Evolutionary conservation across 1,140 invertebrate genomes (phyloP), one percentile per base, ranked within the genome.

Genomic region (Drosophila elegans): DNA sequence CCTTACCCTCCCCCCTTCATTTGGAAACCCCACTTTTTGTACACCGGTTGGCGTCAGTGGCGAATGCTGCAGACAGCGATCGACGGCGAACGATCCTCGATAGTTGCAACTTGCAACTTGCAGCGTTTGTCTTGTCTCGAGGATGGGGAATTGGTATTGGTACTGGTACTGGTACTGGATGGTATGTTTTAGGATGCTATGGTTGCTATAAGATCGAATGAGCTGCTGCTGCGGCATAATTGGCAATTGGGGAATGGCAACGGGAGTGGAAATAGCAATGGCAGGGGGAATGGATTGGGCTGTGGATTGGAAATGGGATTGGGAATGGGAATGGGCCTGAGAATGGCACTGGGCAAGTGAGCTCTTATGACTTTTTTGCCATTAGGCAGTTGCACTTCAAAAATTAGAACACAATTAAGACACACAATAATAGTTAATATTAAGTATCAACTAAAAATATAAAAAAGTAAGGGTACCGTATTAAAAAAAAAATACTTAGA

Each of bases 21-120:
- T 12, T 10, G 13, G 7, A 45, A 45, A 25, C 29, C 13, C 34
- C 29, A 49, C 11, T 38, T 54, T 38, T 62, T 29, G 54, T 55
- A 46, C 53, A 67, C 62, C 48, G 56, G 66, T 71, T 74, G 80
- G 80, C 80, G 79, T 83, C 76, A 73, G 74, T 84, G 76, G 57
- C 54, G 62, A 74, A 64, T 77, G 73, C 55, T 67, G 73, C 74
- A 78, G 82, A 86, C 82, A 64, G 51, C 60, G 59, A 77, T 80
- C 78, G 71, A 74, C 74, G 61, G 74, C 69, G 73, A 71, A 72
- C 78, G 82, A 86, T 86, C 82, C 51, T 78, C 82, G 82, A 86
- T 85, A 86, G 82, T 68, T 68, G 61, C 38, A 66, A 42, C 55
- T 78, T 77, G 45, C 45, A 48, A 48, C 52, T 21, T 74, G 34